Conservation (phyloP, 2,888 invertebrate species). For the Andrena chrysosceles region DNA sequence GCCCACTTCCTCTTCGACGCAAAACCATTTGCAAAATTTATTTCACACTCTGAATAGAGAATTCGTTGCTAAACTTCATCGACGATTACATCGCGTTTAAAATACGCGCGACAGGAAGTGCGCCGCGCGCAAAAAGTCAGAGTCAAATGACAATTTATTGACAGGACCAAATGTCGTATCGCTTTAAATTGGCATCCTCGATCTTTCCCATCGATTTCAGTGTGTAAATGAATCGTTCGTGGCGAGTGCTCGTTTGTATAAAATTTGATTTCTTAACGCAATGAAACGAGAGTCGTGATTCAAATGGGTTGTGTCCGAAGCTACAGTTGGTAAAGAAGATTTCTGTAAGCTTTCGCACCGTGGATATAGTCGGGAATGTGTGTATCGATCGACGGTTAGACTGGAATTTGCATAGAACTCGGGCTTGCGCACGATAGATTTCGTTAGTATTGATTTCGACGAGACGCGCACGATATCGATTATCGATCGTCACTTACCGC, state of each 20-base stretch:
- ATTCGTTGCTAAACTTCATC: neutral
- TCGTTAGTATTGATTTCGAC: constrained; percentile 1
- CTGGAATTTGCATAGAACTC: neutral
- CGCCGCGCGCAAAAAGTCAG: neutral
- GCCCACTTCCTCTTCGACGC: neutral
- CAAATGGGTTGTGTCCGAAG: constrained; percentile 19
- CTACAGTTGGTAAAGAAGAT: constrained; percentile 18
- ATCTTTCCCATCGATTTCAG: constrained; percentile 4
- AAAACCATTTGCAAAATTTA: neutral
- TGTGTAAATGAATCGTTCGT: neutral
- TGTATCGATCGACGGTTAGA: constrained; percentile 15
- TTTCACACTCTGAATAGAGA: neutral
- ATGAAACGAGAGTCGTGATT: neutral
- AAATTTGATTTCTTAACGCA: neutral
- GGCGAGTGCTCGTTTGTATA: neutral
- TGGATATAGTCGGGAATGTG: constrained; percentile 3
- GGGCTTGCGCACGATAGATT: neutral
- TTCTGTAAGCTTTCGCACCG: constrained; percentile 28
- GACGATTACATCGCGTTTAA: neutral
- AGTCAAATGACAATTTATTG: constrained; percentile 33
- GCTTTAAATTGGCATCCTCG: constrained; percentile 7
- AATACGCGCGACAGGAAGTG: neutral
- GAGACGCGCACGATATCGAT: constrained; percentile 21
- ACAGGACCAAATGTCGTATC: constrained; percentile 35
- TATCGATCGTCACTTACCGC: constrained; percentile 6